Conservation (phyloP, 2,113 vertebrate species). For the Hylia prasina region DNA sequence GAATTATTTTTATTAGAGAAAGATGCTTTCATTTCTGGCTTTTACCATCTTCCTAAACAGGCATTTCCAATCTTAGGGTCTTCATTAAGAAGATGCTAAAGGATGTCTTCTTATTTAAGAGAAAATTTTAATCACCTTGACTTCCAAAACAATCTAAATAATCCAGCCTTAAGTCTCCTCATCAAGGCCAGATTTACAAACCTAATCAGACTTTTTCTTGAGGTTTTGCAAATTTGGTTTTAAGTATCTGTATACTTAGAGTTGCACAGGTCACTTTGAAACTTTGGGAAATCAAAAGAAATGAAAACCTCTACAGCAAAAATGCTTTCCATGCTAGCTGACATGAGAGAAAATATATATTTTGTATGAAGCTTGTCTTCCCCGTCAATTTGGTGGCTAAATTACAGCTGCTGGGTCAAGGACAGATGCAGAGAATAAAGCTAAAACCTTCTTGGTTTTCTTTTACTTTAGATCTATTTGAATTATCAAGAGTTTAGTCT, state of each 20-base stretch:
- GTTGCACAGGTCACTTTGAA: neutral
- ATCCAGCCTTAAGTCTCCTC: neutral
- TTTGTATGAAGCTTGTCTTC: neutral
- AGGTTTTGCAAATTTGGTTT: constrained; percentile 1
- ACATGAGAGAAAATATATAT: neutral
- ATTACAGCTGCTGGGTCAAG: neutral
- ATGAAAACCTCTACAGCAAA: neutral
- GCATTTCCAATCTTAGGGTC: neutral
- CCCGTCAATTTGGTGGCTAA: neutral
- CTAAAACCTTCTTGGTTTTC: neutral
- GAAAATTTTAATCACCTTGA: neutral
- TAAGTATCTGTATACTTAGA: neutral
- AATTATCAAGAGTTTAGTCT: neutral
- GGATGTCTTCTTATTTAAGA: neutral
- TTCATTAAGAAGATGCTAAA: neutral
- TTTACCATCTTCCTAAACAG: neutral
- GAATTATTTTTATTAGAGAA: neutral
- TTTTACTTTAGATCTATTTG: neutral
- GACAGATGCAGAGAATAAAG: neutral
- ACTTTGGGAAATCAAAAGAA: neutral
- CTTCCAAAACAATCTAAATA: constrained; percentile 1
- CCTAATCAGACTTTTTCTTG: neutral
- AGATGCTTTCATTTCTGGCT: neutral
- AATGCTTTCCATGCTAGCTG: neutral
- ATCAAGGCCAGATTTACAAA: constrained; percentile 16